A percentile compares a stretch with the other conserved stretches of the same genome.
Conservation (phyloP, 1,140 invertebrate genomes). For the Sycophaga agraensis region DNA sequence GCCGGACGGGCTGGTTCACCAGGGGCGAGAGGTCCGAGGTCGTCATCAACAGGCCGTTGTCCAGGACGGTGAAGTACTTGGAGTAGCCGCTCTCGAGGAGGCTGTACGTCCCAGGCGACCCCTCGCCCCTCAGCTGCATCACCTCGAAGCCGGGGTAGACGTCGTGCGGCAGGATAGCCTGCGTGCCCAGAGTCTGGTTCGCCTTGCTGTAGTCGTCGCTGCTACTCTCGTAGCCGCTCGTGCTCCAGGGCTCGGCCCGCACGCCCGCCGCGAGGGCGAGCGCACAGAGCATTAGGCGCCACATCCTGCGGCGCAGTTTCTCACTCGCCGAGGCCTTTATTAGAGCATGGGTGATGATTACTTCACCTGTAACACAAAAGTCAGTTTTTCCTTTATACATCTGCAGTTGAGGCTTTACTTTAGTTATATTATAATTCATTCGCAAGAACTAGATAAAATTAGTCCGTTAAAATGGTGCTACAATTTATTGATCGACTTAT, state of each 20-base stretch:
- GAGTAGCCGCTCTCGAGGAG: conserved; percentile 76
- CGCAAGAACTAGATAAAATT: too few relatives aligned
- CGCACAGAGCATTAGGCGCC: conserved; percentile 22
- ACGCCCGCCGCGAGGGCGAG: conserved; percentile 20
- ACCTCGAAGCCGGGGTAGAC: conserved; percentile 83
- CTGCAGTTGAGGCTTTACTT: too few relatives aligned
- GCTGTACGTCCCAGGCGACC: conserved; percentile 61
- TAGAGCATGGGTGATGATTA: conserved; percentile 40
- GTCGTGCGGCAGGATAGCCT: conserved; percentile 74
- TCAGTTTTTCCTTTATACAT: too few relatives aligned
- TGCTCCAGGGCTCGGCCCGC: neutral
- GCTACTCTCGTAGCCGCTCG: neutral
- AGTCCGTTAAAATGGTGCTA: too few relatives aligned
- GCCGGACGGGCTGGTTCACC: conserved; percentile 75
- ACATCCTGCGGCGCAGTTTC: conserved; percentile 37
- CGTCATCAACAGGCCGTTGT: conserved; percentile 87
- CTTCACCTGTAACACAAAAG: conserved; percentile 16
- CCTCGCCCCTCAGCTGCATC: conserved; percentile 64
- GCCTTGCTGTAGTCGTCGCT: conserved; percentile 33
- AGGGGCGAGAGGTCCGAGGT: conserved; percentile 78
- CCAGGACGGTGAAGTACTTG: conserved; percentile 82
- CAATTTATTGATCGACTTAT: too few relatives aligned
- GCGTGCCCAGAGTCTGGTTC: neutral
- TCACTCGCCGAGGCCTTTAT: conserved; percentile 27
- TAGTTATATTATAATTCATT: too few relatives aligned